Base-by-base conservation (phyloP, 2,888 invertebrate genomes). In the Azorinus chamasolen region DNA sequence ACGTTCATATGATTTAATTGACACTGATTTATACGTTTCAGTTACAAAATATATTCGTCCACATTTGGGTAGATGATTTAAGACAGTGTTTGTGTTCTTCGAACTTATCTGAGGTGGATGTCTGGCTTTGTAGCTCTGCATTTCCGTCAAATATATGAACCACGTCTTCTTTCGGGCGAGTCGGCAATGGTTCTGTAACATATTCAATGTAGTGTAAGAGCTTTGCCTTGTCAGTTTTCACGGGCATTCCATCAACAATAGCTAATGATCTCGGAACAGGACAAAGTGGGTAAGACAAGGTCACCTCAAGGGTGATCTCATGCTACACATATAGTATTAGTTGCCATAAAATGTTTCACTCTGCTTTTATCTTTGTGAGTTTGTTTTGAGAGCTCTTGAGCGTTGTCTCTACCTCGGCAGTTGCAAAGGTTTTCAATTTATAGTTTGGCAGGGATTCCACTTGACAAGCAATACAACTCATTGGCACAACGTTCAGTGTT, bases 391-490 rank as follows among this genome's bases (percentile, higher is more conserved):
- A 22, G 3, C 5, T 10, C 10, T 12, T 6, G 3, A 50, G 5
- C 50, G 10, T 32, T 32, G 4, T 32, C 32, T 6, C 32, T 6
- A 10, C 32, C 10, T 4, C 32, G 10, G 10, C 10, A 32, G 5
- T 32, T 32, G 32, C 32, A 32, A 32, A 32, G 5, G 32, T 32
- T 32, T 32, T 32, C 32, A 32, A 32, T 6, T 32, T 32, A 6
- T 10, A 10, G 32, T 10, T 10, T 10, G 32, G 32, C 32, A 32
- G 32, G 32, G 5, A 32, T 10, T 24, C 73, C 71, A 12, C 73
- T 76, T 16, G 71, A 76, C n/a, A 81, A 48, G 54, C 73, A 83
- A 32, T 32, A 32, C 10, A 32, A 10, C 10, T 32, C 32, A 32
- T 32, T 10, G 5, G 32, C 4, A 6, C 5, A 6, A 32, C 32